Conservation (phyloP, 2,888 invertebrate genomes). For the Melanostoma scalare region DNA sequence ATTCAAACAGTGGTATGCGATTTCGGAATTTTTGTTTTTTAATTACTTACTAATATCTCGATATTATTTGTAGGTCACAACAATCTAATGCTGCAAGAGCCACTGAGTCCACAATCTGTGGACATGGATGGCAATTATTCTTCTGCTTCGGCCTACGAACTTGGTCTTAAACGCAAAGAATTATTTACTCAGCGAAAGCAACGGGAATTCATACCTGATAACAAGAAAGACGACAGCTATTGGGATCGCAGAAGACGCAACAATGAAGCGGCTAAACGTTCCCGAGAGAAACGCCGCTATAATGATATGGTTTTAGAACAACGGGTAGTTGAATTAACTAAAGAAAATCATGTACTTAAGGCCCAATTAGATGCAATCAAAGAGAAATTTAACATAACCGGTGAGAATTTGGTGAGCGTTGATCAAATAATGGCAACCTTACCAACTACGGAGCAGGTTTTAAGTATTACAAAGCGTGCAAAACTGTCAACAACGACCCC, state of each 20-base stretch:
- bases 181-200: slow-evolving; percentile 95
- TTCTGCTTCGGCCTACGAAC: slow-evolving; percentile 71
- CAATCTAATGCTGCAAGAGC: slow-evolving; percentile 75
- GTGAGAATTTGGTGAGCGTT: slow-evolving; percentile 92
- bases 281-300: slow-evolving; percentile 97
- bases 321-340: slow-evolving; percentile 95
- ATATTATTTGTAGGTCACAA: slow-evolving; percentile 45
- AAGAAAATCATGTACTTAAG: slow-evolving; percentile 96
- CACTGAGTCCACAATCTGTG: slow-evolving; percentile 82
- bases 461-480: slow-evolving; percentile 90
- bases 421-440: slow-evolving; percentile 94
- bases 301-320: slow-evolving; percentile 98
- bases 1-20: slow-evolving; percentile 78
- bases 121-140: slow-evolving; percentile 81
- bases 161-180: slow-evolving; percentile 87
- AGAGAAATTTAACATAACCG: slow-evolving; percentile 95
- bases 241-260: slow-evolving; percentile 98
- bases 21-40: slow-evolving; percentile 51
- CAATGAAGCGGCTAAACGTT: slow-evolving; percentile 98
- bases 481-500: slow-evolving; percentile 82
- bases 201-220: slow-evolving; percentile 97
- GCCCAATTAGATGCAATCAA: slow-evolving; percentile 96
- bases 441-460: slow-evolving; percentile 92
- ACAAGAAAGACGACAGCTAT: slow-evolving; percentile 97
- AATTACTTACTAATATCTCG: slow-evolving; percentile 1